A percentile compares a stretch with the other conserved stretches of the same genome.
phyloP scores from a whole-genome alignment of 2,888 invertebrate genomes.

The Cephus sareptanus region DNA sequence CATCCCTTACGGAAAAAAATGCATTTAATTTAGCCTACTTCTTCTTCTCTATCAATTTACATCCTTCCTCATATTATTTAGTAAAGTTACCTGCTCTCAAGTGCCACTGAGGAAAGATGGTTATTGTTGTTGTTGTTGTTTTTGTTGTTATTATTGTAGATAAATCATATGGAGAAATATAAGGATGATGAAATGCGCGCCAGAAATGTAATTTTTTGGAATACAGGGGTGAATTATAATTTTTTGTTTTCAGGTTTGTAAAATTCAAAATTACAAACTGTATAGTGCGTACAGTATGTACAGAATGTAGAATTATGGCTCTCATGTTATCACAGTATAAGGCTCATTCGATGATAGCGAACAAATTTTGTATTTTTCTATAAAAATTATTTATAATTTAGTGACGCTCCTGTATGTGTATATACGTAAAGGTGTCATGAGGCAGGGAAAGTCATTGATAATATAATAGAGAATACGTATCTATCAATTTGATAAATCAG shows the following conservation, averaged over 20 bases:
- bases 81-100: not conserved
- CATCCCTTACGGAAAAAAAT: not conserved
- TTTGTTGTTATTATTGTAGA: not conserved
- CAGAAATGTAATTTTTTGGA: not conserved
- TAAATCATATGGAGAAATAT: not conserved
- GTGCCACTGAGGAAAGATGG: not conserved
- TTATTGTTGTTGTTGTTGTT: not conserved
- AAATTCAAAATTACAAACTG: not conserved
- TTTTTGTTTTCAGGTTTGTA: not conserved
- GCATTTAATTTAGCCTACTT: not conserved
- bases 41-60: not conserved
- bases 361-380: slow-evolving; percentile 35
- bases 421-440: not conserved
- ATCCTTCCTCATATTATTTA: not conserved
- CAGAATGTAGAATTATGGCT: not conserved
- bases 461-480: not conserved
- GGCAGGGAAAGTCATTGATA: not conserved
- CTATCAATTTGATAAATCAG: not conserved
- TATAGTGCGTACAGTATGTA: not conserved
- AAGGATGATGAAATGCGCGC: not conserved
- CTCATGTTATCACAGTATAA: not conserved
- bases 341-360: not conserved
- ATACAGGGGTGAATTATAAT: not conserved
- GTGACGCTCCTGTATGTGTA: not conserved
- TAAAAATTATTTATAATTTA: slow-evolving; percentile 15